Evolutionary conservation across 1,140 invertebrate species (phyloP), one percentile per base, ranked within the genome.

Genomic region (Drosophila tropicalis): DNA sequence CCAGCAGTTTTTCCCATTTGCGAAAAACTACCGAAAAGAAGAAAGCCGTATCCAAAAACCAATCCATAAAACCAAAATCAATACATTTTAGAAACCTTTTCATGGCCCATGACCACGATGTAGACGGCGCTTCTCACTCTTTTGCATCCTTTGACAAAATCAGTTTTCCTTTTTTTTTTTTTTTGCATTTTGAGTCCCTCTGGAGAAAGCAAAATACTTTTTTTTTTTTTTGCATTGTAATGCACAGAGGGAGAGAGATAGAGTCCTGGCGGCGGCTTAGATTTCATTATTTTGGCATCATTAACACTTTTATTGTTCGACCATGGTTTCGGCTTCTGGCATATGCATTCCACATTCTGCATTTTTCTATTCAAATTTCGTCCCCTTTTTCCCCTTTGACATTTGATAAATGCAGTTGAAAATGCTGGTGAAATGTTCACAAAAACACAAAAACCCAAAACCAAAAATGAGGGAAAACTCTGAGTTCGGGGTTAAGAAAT

Each of bases 291-390:
- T 80, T 87, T 79, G 70, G 83, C 82, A 90, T 90, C 87, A 90
- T 90, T 90, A 90, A 90, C 87, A 90, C 87, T 70, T 87, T 69
- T 67, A 72, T 84, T 90, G 89, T 91, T 74, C 68, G 34, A 54
- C 9, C 12, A 36, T 12, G 34, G 36, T 13, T 13, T 39, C 75
- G 54, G 60, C 58, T 61, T 67, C 47, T 70, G 62, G 66, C 70
- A 79, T 72, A 61, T 65, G 70, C 67, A 63, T 68, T 67, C 29
- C 13, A 47, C 68, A 22, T 66, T 79, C 19, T 60, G 29, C 54
- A 47, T 29, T 61, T 47, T 65, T 71, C 83, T 83, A 87, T 87
- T 86, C 76, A 87, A 77, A 87, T 87, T 69, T 68, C 62, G 44
- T 44, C 62, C 29, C 29, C 47, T 56, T 63, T 41, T 29, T 32